Evolutionary conservation across 2,113 vertebrate species (phyloP).

Genomic region (Cryptotis parvus): DNA sequence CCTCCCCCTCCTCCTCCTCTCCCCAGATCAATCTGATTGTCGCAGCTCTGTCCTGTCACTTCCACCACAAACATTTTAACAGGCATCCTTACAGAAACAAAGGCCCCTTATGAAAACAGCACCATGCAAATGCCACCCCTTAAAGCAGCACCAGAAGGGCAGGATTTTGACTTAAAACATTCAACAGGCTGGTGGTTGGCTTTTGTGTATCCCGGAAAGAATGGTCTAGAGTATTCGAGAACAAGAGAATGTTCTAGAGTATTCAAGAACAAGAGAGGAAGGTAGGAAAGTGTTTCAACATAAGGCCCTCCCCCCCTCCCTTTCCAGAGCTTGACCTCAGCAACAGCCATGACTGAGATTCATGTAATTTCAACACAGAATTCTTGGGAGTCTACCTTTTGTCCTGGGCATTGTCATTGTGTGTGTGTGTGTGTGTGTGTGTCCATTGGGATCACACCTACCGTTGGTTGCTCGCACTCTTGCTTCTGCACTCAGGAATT

Average conservation of each 20-base stretch:
- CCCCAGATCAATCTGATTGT: background rate
- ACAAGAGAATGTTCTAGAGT: background rate
- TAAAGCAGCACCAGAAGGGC: background rate
- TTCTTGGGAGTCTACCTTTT: too few relatives aligned
- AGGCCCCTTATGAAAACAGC: background rate
- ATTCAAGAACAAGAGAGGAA: background rate
- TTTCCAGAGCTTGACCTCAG: background rate
- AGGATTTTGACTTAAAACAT: background rate
- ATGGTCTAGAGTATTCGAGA: too few relatives aligned
- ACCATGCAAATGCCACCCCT: background rate
- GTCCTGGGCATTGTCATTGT: too few relatives aligned
- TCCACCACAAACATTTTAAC: background rate
- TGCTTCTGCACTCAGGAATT: too few relatives aligned
- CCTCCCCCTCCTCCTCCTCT: fast-evolving
- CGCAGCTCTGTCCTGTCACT: background rate
- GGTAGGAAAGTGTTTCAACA: background rate
- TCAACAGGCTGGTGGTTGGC: too few relatives aligned
- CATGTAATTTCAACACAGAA: background rate
- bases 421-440: too few relatives aligned
- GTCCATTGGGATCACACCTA: too few relatives aligned
- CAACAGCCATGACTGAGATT: background rate
- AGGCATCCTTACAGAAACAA: background rate
- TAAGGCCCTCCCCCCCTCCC: too few relatives aligned
- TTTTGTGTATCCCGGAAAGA: too few relatives aligned
- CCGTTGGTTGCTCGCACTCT: too few relatives aligned